Evolutionary conservation across 2,888 invertebrate species (phyloP).

Genomic region (Dysmachus trigonus): DNA sequence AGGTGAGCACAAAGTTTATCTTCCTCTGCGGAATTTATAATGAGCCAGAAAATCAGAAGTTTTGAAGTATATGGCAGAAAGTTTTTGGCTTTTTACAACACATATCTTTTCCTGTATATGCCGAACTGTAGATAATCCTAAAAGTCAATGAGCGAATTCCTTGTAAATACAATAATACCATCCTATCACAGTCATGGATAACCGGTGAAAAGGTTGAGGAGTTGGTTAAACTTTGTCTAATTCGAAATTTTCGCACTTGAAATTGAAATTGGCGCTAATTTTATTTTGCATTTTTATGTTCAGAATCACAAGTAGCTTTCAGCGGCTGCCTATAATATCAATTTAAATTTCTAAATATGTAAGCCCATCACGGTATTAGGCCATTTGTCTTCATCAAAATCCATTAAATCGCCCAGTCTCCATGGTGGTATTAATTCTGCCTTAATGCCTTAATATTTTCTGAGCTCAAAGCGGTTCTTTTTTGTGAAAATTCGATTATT

Average conservation of each 20-base stretch:
- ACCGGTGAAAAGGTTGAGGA: not conserved
- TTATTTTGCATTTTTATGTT: not conserved
- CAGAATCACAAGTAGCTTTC: not conserved
- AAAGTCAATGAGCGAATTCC: not conserved
- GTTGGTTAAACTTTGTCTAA: not conserved
- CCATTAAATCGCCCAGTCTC: not conserved
- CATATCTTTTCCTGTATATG: not conserved
- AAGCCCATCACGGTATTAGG: not conserved
- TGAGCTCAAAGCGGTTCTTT: not conserved
- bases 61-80: slow-evolving; percentile 3
- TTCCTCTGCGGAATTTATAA: slow-evolving; percentile 26
- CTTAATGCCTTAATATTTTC: not conserved
- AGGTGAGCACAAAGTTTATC: slow-evolving; percentile 28
- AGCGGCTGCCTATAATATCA: not conserved
- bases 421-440: not conserved
- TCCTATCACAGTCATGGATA: not conserved
- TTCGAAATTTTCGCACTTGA: not conserved
- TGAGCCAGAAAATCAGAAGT: not conserved
- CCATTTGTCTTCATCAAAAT: slow-evolving; percentile 35
- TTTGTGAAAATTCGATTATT: slow-evolving; percentile 12
- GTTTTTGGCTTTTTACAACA: not conserved
- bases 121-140: not conserved
- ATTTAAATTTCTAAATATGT: slow-evolving; percentile 6
- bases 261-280: not conserved
- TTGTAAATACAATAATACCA: slow-evolving; percentile 1